Conservation (phyloP, 1,140 invertebrate genomes). For the Hormaphis cornu region DNA sequence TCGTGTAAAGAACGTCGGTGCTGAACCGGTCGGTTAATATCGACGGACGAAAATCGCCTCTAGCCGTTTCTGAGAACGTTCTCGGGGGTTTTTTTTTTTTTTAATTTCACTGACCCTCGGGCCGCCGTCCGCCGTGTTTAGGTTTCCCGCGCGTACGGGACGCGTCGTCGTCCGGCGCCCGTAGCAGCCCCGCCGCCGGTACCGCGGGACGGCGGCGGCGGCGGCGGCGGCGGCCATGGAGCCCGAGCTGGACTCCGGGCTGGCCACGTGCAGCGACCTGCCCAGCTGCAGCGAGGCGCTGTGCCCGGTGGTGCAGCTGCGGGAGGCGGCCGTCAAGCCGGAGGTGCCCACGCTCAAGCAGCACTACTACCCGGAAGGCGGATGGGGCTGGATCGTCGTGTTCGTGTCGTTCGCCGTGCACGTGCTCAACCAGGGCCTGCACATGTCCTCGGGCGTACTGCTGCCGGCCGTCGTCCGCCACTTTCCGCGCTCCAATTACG, state of each 20-base stretch:
- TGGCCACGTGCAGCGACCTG: constrained; percentile 39
- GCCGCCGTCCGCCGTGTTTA: too few species aligned
- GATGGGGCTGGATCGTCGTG: constrained; percentile 57
- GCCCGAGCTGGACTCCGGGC: constrained; percentile 36
- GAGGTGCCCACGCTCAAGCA: constrained; percentile 44
- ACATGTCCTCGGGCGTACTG: constrained; percentile 44
- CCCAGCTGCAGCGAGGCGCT: constrained; percentile 38
- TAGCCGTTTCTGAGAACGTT: too few species aligned
- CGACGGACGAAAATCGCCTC: too few species aligned
- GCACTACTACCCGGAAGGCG: constrained; percentile 57
- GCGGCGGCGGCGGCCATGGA: neutral
- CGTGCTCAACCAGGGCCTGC: constrained; percentile 47
- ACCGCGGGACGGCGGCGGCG: neutral
- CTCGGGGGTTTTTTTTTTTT: too few species aligned
- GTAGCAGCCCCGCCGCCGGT: neutral
- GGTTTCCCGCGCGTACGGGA: neutral
- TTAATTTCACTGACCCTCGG: too few species aligned
- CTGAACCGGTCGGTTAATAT: too few species aligned
- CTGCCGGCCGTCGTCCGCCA: constrained; percentile 37
- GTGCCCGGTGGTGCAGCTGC: constrained; percentile 35
- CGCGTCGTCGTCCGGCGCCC: neutral
- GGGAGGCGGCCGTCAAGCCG: constrained; percentile 34
- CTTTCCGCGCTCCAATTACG: constrained; percentile 35
- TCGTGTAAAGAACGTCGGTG: too few species aligned
- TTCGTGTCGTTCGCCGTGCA: constrained; percentile 47